Evolutionary conservation across 2,888 invertebrate species (phyloP).

Genomic region (Drosophila algonquin): DNA sequence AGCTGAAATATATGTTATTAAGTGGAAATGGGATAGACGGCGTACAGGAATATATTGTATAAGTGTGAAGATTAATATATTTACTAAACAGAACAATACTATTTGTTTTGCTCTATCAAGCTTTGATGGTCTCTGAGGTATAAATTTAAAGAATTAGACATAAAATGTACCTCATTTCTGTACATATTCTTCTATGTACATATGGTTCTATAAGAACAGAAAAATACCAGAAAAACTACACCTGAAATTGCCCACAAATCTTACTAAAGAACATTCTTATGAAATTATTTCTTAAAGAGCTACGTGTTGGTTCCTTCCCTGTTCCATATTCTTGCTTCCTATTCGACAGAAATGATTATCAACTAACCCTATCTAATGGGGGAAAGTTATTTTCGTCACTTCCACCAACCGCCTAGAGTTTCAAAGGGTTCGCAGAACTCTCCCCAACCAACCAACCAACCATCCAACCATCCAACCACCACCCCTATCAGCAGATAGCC

Average conservation of each 20-base stretch:
- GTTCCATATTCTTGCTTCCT: background rate
- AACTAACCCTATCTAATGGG: constrained; percentile 34
- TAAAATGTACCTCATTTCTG: too few species aligned
- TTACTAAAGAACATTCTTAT: background rate
- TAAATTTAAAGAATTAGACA: too few species aligned
- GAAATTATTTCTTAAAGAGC: background rate
- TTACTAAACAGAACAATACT: too few species aligned
- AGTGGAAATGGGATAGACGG: too few species aligned
- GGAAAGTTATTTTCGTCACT: constrained; percentile 19
- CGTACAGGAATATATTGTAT: too few species aligned
- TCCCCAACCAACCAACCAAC: constrained; percentile 2
- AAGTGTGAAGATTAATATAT: too few species aligned
- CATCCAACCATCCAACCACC: background rate
- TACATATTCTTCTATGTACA: too few species aligned
- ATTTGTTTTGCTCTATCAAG: too few species aligned
- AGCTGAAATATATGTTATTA: too few species aligned
- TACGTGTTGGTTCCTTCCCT: background rate
- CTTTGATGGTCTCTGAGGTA: too few species aligned
- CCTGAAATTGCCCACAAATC: background rate
- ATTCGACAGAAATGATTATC: constrained; percentile 15
- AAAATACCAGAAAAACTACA: too few species aligned
- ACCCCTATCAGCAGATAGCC: constrained; percentile 4
- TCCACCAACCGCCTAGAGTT: constrained; percentile 37
- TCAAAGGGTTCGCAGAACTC: constrained; percentile 60
- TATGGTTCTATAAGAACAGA: too few species aligned